Evolutionary conservation across 2,797 vertebrate species (phyloP).

Genomic region (Uromys caudimaculatus): DNA sequence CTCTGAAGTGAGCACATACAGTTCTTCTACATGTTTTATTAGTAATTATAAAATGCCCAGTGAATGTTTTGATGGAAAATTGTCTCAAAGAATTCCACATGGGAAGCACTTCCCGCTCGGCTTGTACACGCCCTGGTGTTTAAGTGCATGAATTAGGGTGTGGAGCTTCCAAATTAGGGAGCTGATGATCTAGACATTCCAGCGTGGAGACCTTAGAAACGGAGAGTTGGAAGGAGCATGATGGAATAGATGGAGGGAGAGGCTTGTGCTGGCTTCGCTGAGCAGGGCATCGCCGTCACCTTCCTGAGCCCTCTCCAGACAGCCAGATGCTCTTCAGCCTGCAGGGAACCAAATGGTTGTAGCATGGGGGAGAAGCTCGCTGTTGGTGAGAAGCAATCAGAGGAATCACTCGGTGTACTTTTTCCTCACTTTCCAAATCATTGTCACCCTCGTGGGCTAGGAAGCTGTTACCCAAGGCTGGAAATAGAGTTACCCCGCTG

Average conservation of each 20-base stretch:
- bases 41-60: conserved; percentile 73
- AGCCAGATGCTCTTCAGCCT: conserved; percentile 61
- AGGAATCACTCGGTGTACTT: conserved; percentile 64
- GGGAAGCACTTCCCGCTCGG: conserved; percentile 61
- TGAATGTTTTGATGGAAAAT: conserved; percentile 78
- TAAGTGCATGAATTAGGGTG: not conserved
- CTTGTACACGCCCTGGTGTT: conserved; percentile 50
- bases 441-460: conserved; percentile 65
- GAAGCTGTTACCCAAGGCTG: conserved; percentile 58
- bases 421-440: conserved; percentile 71
- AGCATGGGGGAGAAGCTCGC: conserved; percentile 60
- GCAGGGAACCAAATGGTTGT: conserved; percentile 29
- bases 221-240: not conserved
- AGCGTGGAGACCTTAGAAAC: not conserved
- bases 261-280: not conserved
- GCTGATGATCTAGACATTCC: not conserved
- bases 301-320: conserved; percentile 8
- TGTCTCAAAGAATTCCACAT: conserved; percentile 64
- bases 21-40: conserved; percentile 81
- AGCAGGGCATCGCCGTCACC: conserved; percentile 10
- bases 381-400: conserved; percentile 62
- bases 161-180: conserved; percentile 58
- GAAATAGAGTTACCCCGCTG: conserved; percentile 71
- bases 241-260: not conserved
- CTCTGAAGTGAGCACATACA: conserved; percentile 76